These are phyloP conservation scores for Alentia gelatinosa DNA, from an alignment of 2,888 invertebrate genomes.

Conservation along the genomic window DNA sequence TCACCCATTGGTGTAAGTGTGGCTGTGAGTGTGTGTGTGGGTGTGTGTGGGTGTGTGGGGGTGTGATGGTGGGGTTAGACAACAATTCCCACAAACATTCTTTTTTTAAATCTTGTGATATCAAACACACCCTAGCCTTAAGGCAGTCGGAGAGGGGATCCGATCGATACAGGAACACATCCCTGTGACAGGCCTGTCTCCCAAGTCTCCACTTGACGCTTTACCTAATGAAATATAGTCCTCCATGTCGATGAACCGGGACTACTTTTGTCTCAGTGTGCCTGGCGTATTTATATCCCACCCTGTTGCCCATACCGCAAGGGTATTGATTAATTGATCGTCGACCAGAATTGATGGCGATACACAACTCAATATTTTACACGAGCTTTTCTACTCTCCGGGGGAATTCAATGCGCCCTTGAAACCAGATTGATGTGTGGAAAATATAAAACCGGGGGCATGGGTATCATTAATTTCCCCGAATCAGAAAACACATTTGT, in stretches of 20 bases:
- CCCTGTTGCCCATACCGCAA: background rate
- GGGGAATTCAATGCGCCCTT: background rate
- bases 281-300: background rate
- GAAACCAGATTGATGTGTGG: background rate
- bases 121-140: background rate
- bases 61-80: background rate
- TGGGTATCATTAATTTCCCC: background rate
- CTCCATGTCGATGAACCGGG: background rate
- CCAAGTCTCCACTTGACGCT: background rate
- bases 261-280: background rate
- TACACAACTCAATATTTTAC: slow-evolving; percentile 17
- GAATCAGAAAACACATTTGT: background rate
- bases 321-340: slow-evolving; percentile 31
- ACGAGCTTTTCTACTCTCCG: background rate
- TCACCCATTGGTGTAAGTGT: too few relatives aligned
- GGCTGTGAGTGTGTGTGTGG: too few relatives aligned
- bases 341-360: background rate
- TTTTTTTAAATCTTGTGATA: background rate
- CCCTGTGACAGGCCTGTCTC: background rate
- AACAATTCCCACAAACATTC: background rate
- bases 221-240: background rate
- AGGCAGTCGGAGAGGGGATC: background rate
- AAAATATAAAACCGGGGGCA: background rate
- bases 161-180: background rate
- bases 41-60: too few relatives aligned